Evolutionary conservation across 2,797 vertebrate species (phyloP).

Genomic region (Notamacropus eugenii): DNA sequence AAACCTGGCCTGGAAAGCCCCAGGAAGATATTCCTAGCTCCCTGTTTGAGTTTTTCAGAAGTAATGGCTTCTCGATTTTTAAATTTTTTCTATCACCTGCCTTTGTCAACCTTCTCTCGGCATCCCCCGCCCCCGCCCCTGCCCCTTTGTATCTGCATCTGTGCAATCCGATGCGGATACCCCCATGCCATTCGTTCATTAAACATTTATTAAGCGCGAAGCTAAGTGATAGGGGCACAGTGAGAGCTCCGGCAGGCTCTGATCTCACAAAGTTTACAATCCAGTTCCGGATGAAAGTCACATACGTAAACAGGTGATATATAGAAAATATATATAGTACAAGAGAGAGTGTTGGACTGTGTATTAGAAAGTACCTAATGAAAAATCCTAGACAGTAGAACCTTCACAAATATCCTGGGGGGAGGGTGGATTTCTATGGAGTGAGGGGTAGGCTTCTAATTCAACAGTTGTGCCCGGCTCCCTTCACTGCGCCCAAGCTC

Average conservation of each 20-base stretch:
- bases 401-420: background rate
- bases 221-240: background rate
- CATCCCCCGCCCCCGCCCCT: background rate
- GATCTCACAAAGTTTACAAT: constrained; percentile 13
- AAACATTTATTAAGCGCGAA: background rate
- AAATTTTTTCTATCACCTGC: background rate
- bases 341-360: background rate
- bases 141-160: background rate
- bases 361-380: background rate
- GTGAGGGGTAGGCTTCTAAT: background rate
- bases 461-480: background rate
- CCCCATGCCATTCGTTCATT: background rate
- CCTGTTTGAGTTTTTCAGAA: background rate
- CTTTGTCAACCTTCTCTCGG: background rate
- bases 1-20: background rate
- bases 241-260: background rate
- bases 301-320: background rate
- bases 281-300: constrained; percentile 40
- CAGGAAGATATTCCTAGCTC: background rate
- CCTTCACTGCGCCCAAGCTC: background rate
- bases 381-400: background rate
- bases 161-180: background rate
- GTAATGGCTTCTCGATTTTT: background rate
- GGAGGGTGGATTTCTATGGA: background rate
- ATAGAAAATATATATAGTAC: background rate